A percentile compares a stretch with the other conserved stretches of the same genome.
These are phyloP conservation scores for Leptestheria dahalacensis DNA, from an alignment of 1,140 invertebrate genomes.

Conservation along the genomic window DNA sequence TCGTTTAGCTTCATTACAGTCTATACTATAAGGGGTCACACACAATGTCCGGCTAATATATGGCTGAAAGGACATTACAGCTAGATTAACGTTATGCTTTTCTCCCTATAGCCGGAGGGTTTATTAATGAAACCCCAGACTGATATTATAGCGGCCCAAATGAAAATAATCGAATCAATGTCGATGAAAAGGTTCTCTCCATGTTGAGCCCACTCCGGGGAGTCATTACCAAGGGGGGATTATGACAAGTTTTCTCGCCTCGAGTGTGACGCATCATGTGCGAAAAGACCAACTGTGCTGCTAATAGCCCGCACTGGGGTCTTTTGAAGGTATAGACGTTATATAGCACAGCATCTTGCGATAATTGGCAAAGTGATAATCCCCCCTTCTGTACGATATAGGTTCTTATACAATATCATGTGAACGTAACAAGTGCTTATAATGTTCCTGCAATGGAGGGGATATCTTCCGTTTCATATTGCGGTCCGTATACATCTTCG, in stretches of 20 bases:
- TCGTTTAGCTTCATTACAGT: not conserved
- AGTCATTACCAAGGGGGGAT: not conserved
- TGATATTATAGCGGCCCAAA: not conserved
- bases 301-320: not conserved
- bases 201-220: not conserved
- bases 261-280: not conserved
- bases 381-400: too few species aligned
- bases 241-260: too few species aligned
- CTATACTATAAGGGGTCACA: not conserved
- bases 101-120: not conserved
- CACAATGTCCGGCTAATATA: not conserved
- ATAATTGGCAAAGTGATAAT: too few species aligned
- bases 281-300: not conserved
- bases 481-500: not conserved
- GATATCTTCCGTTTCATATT: too few species aligned
- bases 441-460: too few species aligned
- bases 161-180: not conserved
- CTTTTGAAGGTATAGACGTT: not conserved
- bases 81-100: not conserved
- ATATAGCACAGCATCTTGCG: too few species aligned
- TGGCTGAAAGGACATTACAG: not conserved
- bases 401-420: too few species aligned
- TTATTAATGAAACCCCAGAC: not conserved
- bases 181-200: not conserved
- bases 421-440: too few species aligned